Base-by-base conservation (phyloP, 2,797 vertebrate genomes). In the Astyanax mexicanus region DNA sequence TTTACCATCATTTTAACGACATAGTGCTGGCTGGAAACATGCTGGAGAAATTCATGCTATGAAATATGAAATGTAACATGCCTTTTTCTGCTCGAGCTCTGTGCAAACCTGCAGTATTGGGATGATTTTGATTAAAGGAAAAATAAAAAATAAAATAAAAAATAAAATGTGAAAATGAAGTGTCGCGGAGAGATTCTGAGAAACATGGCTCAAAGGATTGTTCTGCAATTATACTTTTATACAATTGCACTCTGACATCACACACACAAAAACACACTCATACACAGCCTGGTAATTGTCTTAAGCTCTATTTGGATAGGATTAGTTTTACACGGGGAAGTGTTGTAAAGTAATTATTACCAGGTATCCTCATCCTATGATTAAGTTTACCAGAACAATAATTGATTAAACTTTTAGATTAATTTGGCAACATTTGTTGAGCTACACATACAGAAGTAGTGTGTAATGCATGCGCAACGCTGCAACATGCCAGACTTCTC, bases 141-240 rank as follows among this genome's bases (percentile, higher is more conserved):
- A 65, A 76, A 77, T 37, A 74, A 25, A 66, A 51, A 72, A 62
- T 71, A 29, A 29, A 11, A n/a, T n/a, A 51, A 47, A 54, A 5
- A 17, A 47, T n/a, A 17, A 77, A 74, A 79, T 15, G 8, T 65
- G 3, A 40, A 42, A 37, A 62, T 23, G 38, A 77, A 61, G 49
- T 72, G 49, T 78, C 60, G 73, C 29, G 13, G 70, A 57, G 77
- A 80, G 57, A 75, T 25, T 45, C 49, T 19, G 55, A 71, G 51
- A 61, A 75, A 71, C 79, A 81, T 77, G 54, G 85, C 84, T 90
- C 86, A 87, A 83, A 86, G 37, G 71, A 79, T 57, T 60, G 66
- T 74, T 79, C 72, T 78, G 77, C 55, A 80, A 51, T 73, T 57
- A 21, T 9, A 47, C 57, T 17, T 35, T 10, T 55, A 44, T 70